These are phyloP conservation scores for Argentina silus DNA, from an alignment of 2,797 vertebrate genomes.

Conservation along the genomic window DNA sequence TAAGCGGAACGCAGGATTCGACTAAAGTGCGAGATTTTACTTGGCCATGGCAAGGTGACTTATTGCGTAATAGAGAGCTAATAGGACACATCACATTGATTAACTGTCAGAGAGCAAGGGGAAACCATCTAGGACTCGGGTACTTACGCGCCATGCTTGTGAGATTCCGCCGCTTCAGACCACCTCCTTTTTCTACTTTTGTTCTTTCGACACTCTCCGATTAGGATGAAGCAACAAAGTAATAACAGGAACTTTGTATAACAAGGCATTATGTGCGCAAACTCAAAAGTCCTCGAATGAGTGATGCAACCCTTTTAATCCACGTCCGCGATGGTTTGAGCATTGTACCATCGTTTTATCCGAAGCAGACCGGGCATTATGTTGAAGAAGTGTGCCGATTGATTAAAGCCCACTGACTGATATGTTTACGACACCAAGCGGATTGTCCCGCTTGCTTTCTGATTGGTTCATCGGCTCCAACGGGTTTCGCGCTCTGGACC, in stretches of 20 bases:
- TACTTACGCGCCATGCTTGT: constrained; percentile 82
- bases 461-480: constrained; percentile 65
- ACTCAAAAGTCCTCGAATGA: constrained; percentile 44
- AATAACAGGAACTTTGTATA: constrained; percentile 76
- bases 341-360: constrained; percentile 64
- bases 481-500: constrained; percentile 23
- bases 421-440: constrained; percentile 33
- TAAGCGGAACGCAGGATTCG: not conserved
- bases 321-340: constrained; percentile 52
- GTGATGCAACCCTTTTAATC: constrained; percentile 55
- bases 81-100: not conserved
- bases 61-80: not conserved
- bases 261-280: constrained; percentile 76
- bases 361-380: constrained; percentile 8
- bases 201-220: constrained; percentile 82
- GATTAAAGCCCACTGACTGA: constrained; percentile 38
- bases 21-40: constrained; percentile 1
- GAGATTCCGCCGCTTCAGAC: constrained; percentile 76
- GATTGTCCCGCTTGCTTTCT: constrained; percentile 38
- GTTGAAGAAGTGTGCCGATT: constrained; percentile 35
- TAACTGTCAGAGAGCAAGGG: not conserved
- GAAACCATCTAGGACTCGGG: not conserved
- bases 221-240: constrained; percentile 75
- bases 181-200: constrained; percentile 82
- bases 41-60: not conserved